Conservation (phyloP, 1,140 invertebrate genomes). For the Diachasma alloeum region DNA sequence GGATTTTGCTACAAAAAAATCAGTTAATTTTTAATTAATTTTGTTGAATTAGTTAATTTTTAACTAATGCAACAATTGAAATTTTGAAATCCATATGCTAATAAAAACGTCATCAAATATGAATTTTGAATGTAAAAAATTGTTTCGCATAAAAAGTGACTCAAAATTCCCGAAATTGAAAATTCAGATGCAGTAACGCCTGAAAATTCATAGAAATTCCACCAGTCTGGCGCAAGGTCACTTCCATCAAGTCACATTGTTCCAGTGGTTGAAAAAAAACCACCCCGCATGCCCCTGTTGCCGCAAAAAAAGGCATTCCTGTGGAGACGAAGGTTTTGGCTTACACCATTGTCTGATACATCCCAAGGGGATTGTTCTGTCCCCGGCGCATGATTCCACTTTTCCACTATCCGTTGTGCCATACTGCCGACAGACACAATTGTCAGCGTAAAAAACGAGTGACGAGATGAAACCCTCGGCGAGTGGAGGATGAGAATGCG, state of each 20-base stretch:
- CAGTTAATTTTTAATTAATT: too few species aligned
- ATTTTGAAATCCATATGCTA: too few species aligned
- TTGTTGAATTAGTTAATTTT: too few species aligned
- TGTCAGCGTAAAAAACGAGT: not conserved
- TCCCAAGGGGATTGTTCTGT: not conserved
- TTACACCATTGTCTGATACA: not conserved
- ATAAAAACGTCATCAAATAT: too few species aligned
- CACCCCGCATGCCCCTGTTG: too few species aligned
- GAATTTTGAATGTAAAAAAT: too few species aligned
- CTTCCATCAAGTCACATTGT: not conserved
- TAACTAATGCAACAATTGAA: too few species aligned
- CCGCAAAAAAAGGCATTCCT: not conserved
- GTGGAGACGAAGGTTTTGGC: not conserved
- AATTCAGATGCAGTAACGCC: too few species aligned
- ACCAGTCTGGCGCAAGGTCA: not conserved
- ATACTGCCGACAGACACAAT: not conserved
- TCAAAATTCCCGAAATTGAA: too few species aligned
- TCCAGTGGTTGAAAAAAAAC: not conserved
- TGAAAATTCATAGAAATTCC: too few species aligned
- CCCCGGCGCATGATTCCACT: not conserved
- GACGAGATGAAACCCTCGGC: not conserved
- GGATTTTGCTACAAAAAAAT: too few species aligned
- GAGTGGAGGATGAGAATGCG: not conserved
- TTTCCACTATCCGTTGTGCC: not conserved
- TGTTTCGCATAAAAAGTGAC: too few species aligned